Conservation (phyloP, 1,140 invertebrate genomes). For the Gonatopus flavifemur region DNA sequence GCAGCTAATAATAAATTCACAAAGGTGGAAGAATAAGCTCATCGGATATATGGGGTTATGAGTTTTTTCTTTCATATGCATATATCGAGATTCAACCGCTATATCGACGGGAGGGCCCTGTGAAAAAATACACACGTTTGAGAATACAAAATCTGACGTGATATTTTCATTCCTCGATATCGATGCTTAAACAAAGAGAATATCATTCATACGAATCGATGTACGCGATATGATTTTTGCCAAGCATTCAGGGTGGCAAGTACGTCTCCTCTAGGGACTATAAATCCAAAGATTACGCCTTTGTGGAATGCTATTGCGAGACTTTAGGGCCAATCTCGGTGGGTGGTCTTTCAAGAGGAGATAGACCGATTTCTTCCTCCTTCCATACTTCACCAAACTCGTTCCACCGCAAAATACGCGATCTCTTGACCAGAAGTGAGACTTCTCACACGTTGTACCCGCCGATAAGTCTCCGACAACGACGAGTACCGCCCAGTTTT, state of each 20-base stretch:
- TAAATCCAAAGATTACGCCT: constrained; percentile 28
- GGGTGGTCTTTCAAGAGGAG: constrained; percentile 19
- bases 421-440: too few relatives aligned
- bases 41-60: too few relatives aligned
- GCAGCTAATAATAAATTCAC: too few relatives aligned
- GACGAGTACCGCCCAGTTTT: constrained; percentile 24
- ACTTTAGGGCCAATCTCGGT: constrained; percentile 32
- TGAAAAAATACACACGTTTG: too few relatives aligned
- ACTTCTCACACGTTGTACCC: constrained; percentile 21
- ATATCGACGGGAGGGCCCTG: neutral
- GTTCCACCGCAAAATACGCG: too few relatives aligned
- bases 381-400: constrained; percentile 18
- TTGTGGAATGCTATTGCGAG: constrained; percentile 22
- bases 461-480: constrained; percentile 24
- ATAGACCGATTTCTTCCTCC: constrained; percentile 10
- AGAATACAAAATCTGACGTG: too few relatives aligned
- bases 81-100: too few relatives aligned
- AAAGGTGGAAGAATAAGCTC: too few relatives aligned
- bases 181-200: constrained; percentile 1
- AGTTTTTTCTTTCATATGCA: too few relatives aligned
- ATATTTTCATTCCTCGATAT: constrained; percentile 16
- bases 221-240: constrained; percentile 10
- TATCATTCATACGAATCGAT: neutral
- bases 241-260: constrained; percentile 16
- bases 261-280: constrained; percentile 18